Conservation (phyloP, 2,797 vertebrate species). For the Micromesistius poutassou region DNA sequence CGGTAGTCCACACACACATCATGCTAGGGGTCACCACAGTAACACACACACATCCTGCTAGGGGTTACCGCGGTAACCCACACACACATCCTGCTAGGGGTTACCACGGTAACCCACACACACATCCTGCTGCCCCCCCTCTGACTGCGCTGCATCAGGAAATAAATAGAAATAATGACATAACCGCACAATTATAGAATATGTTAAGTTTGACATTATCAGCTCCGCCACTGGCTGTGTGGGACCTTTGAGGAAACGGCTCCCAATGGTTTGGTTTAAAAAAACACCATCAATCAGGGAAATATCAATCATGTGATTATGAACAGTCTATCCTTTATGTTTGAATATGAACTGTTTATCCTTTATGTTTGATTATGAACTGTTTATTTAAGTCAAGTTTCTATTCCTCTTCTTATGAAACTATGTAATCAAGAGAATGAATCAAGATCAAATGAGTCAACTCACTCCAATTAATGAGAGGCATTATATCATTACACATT, state of each 20-base stretch:
- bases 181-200: slow-evolving; percentile 38
- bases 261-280: background rate
- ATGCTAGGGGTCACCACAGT: slow-evolving; percentile 50
- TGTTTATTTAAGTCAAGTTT: background rate
- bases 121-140: slow-evolving; percentile 70
- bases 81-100: too few relatives aligned
- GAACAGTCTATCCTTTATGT: background rate
- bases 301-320: slow-evolving; percentile 1
- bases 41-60: too few relatives aligned
- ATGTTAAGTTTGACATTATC: slow-evolving; percentile 39
- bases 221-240: slow-evolving; percentile 22
- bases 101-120: too few relatives aligned
- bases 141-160: slow-evolving; percentile 44
- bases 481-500: background rate
- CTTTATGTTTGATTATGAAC: slow-evolving; percentile 1
- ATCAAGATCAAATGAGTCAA: background rate
- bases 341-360: background rate
- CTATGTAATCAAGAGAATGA: background rate
- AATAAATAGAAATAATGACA: slow-evolving; percentile 57
- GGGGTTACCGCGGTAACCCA: slow-evolving; percentile 53
- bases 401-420: background rate
- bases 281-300: slow-evolving; percentile 1
- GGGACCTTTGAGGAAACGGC: background rate
- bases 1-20: slow-evolving; percentile 51
- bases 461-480: too few relatives aligned